Conservation (phyloP, 2,113 vertebrate genomes). For the Trichomycterus rosablanca region DNA sequence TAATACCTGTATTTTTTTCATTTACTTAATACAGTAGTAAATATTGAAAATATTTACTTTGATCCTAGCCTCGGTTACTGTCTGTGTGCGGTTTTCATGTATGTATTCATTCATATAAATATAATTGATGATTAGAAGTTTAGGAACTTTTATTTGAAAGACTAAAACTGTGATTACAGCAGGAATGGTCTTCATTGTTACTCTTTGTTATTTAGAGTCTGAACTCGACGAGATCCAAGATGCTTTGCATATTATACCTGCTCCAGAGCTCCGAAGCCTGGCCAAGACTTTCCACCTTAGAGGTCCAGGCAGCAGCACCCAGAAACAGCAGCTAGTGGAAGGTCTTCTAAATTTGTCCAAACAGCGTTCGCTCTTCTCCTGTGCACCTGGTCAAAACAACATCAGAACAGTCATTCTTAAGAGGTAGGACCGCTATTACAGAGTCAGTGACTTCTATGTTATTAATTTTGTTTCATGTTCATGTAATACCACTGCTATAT, state of each 20-base stretch:
- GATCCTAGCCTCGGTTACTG: too few relatives aligned
- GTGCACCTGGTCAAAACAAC: constrained; percentile 56
- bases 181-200: neutral
- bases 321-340: constrained; percentile 81
- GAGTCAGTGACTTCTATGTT: neutral
- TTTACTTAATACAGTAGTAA: too few relatives aligned
- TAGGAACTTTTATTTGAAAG: too few relatives aligned
- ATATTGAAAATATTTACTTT: too few relatives aligned
- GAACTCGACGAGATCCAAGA: constrained; percentile 81
- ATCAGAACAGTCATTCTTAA: constrained; percentile 78
- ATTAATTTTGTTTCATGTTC: neutral
- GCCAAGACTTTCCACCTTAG: constrained; percentile 86
- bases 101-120: too few relatives aligned
- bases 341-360: constrained; percentile 77
- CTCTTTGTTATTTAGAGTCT: constrained; percentile 62
- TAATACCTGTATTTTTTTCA: too few relatives aligned
- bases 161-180: too few relatives aligned
- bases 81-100: too few relatives aligned
- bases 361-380: constrained; percentile 79
- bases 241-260: constrained; percentile 82
- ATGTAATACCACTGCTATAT: too few relatives aligned
- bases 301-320: constrained; percentile 65
- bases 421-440: constrained; percentile 63
- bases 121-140: too few relatives aligned
- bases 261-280: constrained; percentile 80